Evolutionary conservation across 2,888 invertebrate species (phyloP).

Genomic region (Cataglyphis cursor): DNA sequence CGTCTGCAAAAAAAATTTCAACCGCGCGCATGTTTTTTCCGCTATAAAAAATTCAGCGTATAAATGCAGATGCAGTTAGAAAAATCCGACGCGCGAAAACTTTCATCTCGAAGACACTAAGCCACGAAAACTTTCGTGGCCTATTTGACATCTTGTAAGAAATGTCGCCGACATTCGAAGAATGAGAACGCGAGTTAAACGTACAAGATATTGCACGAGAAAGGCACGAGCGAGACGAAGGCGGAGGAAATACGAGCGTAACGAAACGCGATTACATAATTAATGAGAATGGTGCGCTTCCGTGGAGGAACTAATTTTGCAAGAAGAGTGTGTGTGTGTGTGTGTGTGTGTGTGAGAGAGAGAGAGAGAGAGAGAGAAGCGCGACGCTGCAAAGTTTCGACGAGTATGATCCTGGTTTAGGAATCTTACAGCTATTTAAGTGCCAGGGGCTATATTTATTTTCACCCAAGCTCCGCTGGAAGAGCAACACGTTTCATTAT

Average conservation of each 20-base stretch:
- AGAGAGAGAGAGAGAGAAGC: slow-evolving; percentile 10
- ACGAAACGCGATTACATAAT: slow-evolving; percentile 73
- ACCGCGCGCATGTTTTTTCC: slow-evolving; percentile 25
- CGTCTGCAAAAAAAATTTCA: neutral
- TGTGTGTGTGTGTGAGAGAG: neutral
- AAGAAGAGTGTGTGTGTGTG: neutral
- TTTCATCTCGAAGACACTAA: slow-evolving; percentile 31
- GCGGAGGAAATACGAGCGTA: slow-evolving; percentile 44
- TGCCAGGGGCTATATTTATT: slow-evolving; percentile 44
- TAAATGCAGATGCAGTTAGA: slow-evolving; percentile 38
- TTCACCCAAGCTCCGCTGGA: slow-evolving; percentile 33
- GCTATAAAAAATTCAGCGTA: slow-evolving; percentile 45
- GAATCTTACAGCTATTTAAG: slow-evolving; percentile 52
- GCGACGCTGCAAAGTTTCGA: slow-evolving; percentile 42
- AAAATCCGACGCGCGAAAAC: slow-evolving; percentile 17
- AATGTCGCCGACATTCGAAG: slow-evolving; percentile 35
- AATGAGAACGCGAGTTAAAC: slow-evolving; percentile 45
- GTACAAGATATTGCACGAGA: slow-evolving; percentile 20
- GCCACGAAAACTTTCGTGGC: slow-evolving; percentile 29
- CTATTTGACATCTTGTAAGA: slow-evolving; percentile 44
- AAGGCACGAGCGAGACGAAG: neutral
- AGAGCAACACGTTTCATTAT: slow-evolving; percentile 44
- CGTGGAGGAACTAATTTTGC: slow-evolving; percentile 50
- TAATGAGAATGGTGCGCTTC: slow-evolving; percentile 61
- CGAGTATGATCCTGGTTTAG: slow-evolving; percentile 50